Evolutionary conservation across 1,140 invertebrate species (phyloP).

Genomic region (Micrasema minimum): DNA sequence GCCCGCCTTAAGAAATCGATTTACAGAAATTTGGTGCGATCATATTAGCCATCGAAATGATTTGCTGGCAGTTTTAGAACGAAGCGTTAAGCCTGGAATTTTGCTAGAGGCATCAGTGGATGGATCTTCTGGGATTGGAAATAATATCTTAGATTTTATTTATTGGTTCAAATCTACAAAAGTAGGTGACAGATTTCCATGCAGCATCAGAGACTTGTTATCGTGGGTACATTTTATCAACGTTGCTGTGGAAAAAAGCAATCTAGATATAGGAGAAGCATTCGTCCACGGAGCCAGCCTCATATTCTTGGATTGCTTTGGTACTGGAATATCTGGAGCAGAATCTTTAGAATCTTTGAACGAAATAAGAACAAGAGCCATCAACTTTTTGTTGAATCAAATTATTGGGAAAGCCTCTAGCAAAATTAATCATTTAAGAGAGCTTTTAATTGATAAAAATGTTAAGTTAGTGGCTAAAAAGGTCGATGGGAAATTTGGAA

Average conservation of each 20-base stretch:
- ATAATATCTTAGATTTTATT: conserved; percentile 81
- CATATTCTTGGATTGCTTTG: conserved; percentile 91
- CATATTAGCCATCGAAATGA: conserved; percentile 75
- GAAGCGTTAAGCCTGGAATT: conserved; percentile 74
- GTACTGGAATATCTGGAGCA: conserved; percentile 74
- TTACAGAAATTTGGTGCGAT: conserved; percentile 99
- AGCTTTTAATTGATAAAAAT: conserved; percentile 57
- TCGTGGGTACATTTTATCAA: conserved; percentile 95
- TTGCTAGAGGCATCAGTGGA: conserved; percentile 68
- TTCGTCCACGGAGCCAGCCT: conserved; percentile 91
- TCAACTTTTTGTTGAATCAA: conserved; percentile 67
- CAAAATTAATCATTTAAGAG: conserved; percentile 55
- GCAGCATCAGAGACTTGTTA: conserved; percentile 93
- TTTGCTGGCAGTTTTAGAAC: conserved; percentile 81
- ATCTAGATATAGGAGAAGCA: conserved; percentile 70
- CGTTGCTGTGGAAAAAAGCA: conserved; percentile 64
- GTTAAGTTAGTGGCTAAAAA: conserved; percentile 56
- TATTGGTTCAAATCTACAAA: conserved; percentile 81
- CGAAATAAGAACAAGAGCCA: conserved; percentile 64
- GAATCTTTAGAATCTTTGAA: conserved; percentile 69
- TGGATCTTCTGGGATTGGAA: conserved; percentile 71
- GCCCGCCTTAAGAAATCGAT: conserved; percentile 95
- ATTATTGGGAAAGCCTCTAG: conserved; percentile 59
- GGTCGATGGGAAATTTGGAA: conserved; percentile 69
- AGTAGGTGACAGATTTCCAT: conserved; percentile 80